A percentile compares a stretch with the other conserved stretches of the same genome.
Conservation (phyloP, 2,797 vertebrate species). For the Otolemur crassicaudatus region DNA sequence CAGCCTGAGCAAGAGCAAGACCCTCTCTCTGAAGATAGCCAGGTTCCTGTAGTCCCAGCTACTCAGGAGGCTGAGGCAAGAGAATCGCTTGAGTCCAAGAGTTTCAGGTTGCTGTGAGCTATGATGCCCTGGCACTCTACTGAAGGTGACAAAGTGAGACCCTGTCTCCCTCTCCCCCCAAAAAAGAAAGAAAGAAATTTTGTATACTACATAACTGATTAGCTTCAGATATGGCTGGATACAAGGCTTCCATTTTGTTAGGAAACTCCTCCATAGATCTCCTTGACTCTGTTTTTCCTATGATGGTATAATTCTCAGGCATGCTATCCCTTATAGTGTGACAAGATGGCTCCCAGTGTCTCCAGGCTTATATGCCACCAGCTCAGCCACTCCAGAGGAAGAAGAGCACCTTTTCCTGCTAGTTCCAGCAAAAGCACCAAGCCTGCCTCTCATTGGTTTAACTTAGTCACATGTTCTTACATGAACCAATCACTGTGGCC, state of each 20-base stretch:
- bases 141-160: background rate
- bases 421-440: background rate
- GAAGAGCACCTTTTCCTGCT: background rate
- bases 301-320: background rate
- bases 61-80: too few relatives aligned
- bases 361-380: background rate
- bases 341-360: background rate
- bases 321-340: background rate
- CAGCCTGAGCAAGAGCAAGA: too few relatives aligned
- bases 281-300: background rate
- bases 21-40: too few relatives aligned
- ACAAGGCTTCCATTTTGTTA: background rate
- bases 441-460: background rate
- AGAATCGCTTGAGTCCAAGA: too few relatives aligned
- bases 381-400: background rate
- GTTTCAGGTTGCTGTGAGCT: too few relatives aligned
- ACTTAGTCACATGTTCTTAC: background rate
- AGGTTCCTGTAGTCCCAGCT: too few relatives aligned
- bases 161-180: background rate
- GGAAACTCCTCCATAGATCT: background rate
- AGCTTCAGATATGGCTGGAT: slow-evolving; percentile 38
- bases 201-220: too few relatives aligned
- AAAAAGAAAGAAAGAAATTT: background rate
- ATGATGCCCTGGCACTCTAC: too few relatives aligned
- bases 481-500: background rate